phyloP scores from a whole-genome alignment of 2,888 invertebrate genomes.

The Drosophila kanekoi region DNA sequence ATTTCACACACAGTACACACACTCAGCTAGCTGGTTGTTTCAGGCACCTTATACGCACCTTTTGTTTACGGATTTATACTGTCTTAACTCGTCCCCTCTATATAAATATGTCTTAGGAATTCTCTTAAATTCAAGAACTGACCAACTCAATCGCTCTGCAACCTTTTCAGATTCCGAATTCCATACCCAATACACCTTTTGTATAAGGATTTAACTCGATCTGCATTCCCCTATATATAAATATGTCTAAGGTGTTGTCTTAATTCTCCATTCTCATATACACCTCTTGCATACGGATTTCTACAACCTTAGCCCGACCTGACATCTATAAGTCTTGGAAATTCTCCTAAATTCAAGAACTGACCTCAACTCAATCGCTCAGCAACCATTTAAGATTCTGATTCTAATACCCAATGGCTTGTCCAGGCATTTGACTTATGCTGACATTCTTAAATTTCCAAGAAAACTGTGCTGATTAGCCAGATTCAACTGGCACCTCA shows the following conservation, averaged over 20 bases:
- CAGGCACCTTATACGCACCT: neutral
- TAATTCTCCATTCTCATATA: too few relatives aligned
- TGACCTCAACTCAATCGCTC: neutral
- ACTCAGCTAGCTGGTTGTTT: neutral
- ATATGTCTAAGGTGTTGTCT: neutral
- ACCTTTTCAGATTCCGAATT: too few relatives aligned
- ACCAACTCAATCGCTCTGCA: too few relatives aligned
- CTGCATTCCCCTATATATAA: neutral
- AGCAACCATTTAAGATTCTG: too few relatives aligned
- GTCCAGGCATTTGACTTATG: neutral
- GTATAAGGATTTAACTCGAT: neutral
- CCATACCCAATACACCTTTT: neutral
- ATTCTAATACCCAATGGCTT: too few relatives aligned
- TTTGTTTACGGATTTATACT: neutral
- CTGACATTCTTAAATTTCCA: slow-evolving; percentile 22
- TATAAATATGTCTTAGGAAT: neutral
- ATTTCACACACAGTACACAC: slow-evolving; percentile 8
- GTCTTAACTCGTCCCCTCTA: neutral
- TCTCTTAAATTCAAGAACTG: slow-evolving; percentile 2
- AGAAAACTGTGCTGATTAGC: slow-evolving; percentile 29
- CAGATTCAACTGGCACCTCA: slow-evolving; percentile 15
- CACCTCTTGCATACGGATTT: neutral
- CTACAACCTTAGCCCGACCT: neutral
- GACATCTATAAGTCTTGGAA: neutral
- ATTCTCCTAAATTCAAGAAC: neutral